These are phyloP conservation scores for Acanthococcus lagerstroemiae DNA, from an alignment of 2,888 invertebrate genomes.

Conservation along the genomic window DNA sequence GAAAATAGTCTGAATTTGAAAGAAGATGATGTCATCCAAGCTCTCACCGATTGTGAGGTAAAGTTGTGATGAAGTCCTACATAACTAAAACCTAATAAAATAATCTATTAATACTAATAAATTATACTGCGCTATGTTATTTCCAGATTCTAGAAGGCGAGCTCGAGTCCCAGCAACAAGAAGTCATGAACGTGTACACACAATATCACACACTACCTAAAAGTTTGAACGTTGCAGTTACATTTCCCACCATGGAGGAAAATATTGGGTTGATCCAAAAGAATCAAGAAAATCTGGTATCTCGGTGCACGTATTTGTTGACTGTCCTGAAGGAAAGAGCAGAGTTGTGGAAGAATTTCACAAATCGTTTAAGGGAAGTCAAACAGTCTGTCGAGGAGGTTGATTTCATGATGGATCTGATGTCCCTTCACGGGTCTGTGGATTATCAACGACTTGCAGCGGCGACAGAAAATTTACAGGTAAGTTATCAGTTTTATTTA, in stretches of 20 bases:
- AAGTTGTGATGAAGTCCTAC: too few relatives aligned
- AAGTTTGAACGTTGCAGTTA: constrained; percentile 62
- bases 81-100: too few relatives aligned
- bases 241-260: constrained; percentile 61
- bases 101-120: background rate
- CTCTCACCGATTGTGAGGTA: constrained; percentile 59
- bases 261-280: constrained; percentile 67
- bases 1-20: constrained; percentile 57
- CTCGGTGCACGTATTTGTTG: constrained; percentile 58
- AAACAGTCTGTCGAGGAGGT: constrained; percentile 74
- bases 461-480: constrained; percentile 76
- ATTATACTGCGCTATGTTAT: background rate
- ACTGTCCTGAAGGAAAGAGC: constrained; percentile 55
- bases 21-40: constrained; percentile 60
- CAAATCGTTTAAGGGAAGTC: constrained; percentile 64
- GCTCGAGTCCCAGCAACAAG: constrained; percentile 62
- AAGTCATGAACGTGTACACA: constrained; percentile 63
- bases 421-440: constrained; percentile 72
- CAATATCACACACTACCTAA: constrained; percentile 67
- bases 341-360: constrained; percentile 65
- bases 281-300: constrained; percentile 60
- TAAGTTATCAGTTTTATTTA: too few relatives aligned
- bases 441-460: constrained; percentile 72
- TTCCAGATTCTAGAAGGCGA: constrained; percentile 52
- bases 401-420: constrained; percentile 76